phyloP scores from a whole-genome alignment of 2,797 vertebrate genomes.

The Novumbra hubbsi region DNA sequence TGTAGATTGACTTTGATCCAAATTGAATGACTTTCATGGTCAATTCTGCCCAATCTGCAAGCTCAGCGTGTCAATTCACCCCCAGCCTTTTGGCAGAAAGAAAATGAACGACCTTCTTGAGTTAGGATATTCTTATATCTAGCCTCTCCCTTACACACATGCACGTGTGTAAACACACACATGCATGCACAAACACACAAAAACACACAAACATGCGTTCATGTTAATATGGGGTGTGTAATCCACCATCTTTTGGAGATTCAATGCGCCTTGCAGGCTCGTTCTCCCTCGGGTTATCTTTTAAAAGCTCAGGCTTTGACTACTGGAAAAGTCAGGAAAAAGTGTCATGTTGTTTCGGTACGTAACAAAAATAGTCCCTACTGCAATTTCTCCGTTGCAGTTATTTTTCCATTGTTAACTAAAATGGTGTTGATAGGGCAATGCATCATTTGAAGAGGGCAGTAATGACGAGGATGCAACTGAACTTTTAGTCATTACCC shows the following conservation, averaged over 20 bases:
- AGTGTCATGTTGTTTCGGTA: constrained; percentile 6
- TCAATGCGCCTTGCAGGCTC: not conserved
- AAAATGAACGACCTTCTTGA: constrained; percentile 63
- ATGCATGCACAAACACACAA: constrained; percentile 49
- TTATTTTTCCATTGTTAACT: not conserved
- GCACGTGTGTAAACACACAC: constrained; percentile 44
- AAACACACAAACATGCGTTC: constrained; percentile 22
- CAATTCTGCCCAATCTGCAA: constrained; percentile 62
- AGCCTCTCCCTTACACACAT: not conserved
- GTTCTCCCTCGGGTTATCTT: not conserved
- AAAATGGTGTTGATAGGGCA: not conserved
- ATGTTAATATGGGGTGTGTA: constrained; percentile 2
- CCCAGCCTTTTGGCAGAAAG: constrained; percentile 50
- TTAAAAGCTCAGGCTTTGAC: constrained; percentile 4
- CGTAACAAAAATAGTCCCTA: constrained; percentile 40
- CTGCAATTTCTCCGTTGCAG: not conserved
- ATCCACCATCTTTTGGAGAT: constrained; percentile 6
- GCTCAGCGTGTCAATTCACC: constrained; percentile 60
- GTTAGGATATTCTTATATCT: constrained; percentile 46
- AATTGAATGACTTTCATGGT: constrained; percentile 72
- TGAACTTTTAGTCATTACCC: too few species aligned
- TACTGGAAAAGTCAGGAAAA: not conserved
- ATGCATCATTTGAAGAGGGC: not conserved
- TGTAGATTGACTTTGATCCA: constrained; percentile 68
- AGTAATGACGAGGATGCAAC: too few species aligned